These are phyloP conservation scores for Linurgus olivaceus DNA, from an alignment of 2,797 vertebrate genomes.

Conservation along the genomic window DNA sequence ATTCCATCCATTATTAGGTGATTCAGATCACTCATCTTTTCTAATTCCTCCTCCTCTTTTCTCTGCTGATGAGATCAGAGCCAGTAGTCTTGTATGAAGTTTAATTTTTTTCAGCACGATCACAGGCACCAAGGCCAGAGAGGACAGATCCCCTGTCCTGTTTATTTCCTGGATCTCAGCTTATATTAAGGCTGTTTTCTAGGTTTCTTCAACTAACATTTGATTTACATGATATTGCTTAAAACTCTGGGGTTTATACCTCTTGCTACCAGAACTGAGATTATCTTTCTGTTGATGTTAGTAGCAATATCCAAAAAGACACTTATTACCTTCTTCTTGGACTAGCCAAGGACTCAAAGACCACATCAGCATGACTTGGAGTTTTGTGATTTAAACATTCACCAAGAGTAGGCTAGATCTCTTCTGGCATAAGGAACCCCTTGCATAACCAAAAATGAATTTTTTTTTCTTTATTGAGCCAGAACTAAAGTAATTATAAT, in stretches of 20 bases:
- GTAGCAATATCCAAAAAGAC: neutral
- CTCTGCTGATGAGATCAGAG: neutral
- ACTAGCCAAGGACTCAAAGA: neutral
- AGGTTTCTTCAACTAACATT: neutral
- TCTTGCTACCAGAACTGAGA: neutral
- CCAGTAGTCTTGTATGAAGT: neutral
- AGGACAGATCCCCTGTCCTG: neutral
- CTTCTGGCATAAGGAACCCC: neutral
- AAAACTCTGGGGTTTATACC: neutral
- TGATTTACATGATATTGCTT: neutral
- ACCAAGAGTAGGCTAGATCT: neutral
- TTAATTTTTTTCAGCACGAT: neutral
- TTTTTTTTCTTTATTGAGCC: neutral
- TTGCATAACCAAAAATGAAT: neutral
- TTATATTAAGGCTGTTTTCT: neutral
- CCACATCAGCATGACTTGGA: neutral
- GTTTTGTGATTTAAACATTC: neutral
- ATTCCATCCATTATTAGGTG: neutral
- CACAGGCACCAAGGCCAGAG: neutral
- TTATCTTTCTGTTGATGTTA: neutral
- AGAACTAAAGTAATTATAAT: neutral
- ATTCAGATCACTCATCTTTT: neutral
- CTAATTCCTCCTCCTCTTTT: neutral
- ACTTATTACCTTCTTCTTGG: neutral
- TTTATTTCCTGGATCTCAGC: neutral